phyloP scores from a whole-genome alignment of 2,113 vertebrate species.

The Azemiops feae region DNA sequence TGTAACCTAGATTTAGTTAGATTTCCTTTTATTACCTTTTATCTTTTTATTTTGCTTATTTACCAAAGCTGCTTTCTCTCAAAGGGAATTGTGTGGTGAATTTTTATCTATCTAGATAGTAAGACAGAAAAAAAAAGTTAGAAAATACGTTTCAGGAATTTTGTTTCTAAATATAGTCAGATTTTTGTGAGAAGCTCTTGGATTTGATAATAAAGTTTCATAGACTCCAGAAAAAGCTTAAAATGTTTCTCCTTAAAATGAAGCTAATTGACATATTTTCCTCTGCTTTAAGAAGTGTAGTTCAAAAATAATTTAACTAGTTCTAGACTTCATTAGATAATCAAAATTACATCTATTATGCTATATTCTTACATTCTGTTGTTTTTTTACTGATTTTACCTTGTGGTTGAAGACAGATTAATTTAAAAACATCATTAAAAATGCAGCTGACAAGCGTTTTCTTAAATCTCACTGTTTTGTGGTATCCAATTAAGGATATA shows the following conservation, averaged over 20 bases:
- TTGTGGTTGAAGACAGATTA: not conserved
- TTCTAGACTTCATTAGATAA: not conserved
- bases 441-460: not conserved
- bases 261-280: not conserved
- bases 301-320: not conserved
- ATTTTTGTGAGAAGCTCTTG: not conserved
- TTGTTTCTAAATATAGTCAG: not conserved
- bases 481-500: constrained; percentile 5
- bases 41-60: not conserved
- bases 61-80: not conserved
- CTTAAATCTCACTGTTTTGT: constrained; percentile 6
- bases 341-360: not conserved
- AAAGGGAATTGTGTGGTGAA: not conserved
- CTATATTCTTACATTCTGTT: not conserved
- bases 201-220: not conserved
- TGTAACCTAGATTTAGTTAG: not conserved
- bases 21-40: not conserved
- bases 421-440: not conserved
- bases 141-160: not conserved
- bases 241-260: too few relatives aligned
- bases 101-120: not conserved
- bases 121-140: not conserved
- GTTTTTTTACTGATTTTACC: not conserved
- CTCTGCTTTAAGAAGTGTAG: not conserved
- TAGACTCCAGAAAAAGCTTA: not conserved